Evolutionary conservation across 1,140 invertebrate species (phyloP), one percentile per base, ranked within the genome.

Genomic region (Anagrus nilaparvatae): DNA sequence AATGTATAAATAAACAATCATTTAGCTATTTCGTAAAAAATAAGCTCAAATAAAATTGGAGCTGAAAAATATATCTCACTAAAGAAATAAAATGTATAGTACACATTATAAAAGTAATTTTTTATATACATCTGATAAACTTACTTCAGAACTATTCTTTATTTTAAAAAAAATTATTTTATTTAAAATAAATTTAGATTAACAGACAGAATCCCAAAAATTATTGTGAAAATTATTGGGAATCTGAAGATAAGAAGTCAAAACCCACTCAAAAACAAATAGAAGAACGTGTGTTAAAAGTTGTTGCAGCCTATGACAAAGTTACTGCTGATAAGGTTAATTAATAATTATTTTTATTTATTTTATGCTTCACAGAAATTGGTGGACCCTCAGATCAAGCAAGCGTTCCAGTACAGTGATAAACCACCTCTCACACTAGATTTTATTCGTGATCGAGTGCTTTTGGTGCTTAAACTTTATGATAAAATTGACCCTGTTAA

Each of bases 401-500:
- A 59, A 51, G 70, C 70, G 56, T 76, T 81, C 67, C 72, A 72
- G 63, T 89, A 85, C 76, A 80, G 82, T 67, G 67, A 65, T 47
- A 76, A 73, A 49, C 72, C 77, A 49, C 84, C 87, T 51, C 70
- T 91, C 55, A 76, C 84, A 44, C 67, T 93, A 59, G 80, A 87
- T 52, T 71, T 85, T 56, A 89, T 97, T 66, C 66, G 73, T 59
- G 82, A 90, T 62, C 78, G 94, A 60, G 88, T 97, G 42, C 67
- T 95, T 53, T 79, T 97, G 65, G 87, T 95, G 46, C 79, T 97
- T 46, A 90, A 89, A 73, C 80, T 96, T 50, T 97, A 89, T 75
- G 93, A 97, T 74, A 97, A 97, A 82, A 75, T 97, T 70, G 79
- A 92, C 62, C 81, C 87, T 52, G 74, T 80, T 50, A 93, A 95